These are phyloP conservation scores for Acinonyx jubatus DNA, from an alignment of 2,113 vertebrate genomes.

Conservation along the genomic window DNA sequence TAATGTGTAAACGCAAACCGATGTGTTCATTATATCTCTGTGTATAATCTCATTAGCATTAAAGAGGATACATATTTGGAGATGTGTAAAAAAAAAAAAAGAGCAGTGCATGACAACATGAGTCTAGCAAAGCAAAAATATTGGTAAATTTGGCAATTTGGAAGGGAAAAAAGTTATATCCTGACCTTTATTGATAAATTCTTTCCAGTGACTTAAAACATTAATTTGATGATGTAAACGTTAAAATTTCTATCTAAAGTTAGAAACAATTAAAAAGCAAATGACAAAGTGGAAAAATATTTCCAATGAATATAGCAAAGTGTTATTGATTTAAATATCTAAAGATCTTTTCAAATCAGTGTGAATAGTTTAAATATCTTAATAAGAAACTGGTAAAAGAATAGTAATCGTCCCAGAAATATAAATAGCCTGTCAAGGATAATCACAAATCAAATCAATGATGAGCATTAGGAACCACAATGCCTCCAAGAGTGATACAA, in stretches of 20 bases:
- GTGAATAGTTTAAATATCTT: background rate
- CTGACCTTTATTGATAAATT: background rate
- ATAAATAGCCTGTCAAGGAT: background rate
- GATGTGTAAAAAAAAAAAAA: background rate
- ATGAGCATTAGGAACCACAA: too few relatives aligned
- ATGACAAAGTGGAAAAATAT: background rate
- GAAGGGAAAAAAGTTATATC: background rate
- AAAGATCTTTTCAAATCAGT: background rate
- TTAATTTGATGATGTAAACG: background rate
- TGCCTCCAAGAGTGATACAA: background rate
- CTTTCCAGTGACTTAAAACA: background rate
- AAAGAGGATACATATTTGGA: too few relatives aligned
- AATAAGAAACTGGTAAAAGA: background rate
- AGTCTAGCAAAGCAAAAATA: background rate
- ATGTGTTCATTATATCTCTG: too few relatives aligned
- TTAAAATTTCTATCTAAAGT: background rate
- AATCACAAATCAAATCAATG: background rate
- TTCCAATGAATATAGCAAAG: background rate
- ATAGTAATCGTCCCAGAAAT: background rate
- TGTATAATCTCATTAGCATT: too few relatives aligned
- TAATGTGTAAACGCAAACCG: too few relatives aligned
- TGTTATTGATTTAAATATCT: background rate
- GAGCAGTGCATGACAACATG: background rate
- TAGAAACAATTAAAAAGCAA: background rate
- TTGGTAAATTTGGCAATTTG: background rate